These are phyloP conservation scores for Hydrochoerus hydrochaeris DNA, from an alignment of 2,113 vertebrate genomes.

Conservation along the genomic window DNA sequence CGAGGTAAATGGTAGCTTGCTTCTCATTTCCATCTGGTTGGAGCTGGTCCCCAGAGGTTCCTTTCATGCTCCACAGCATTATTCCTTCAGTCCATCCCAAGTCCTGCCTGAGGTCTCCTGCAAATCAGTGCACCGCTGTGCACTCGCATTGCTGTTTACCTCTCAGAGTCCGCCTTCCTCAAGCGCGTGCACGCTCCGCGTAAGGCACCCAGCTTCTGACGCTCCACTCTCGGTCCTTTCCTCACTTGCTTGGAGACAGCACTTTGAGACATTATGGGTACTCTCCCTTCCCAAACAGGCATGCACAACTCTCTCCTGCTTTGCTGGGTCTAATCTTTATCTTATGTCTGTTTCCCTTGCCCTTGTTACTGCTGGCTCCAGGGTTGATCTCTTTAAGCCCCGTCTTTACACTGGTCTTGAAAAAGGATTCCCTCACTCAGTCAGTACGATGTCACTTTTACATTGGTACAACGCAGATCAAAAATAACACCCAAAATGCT, in stretches of 20 bases:
- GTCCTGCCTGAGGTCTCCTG: background rate
- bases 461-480: background rate
- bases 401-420: background rate
- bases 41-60: background rate
- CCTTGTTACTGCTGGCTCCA: background rate
- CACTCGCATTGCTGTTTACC: too few relatives aligned
- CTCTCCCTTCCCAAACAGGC: background rate
- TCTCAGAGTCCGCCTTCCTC: fast-evolving
- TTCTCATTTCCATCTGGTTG: background rate
- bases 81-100: background rate
- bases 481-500: background rate
- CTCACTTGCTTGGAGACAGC: background rate
- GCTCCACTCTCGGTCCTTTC: background rate
- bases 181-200: fast-evolving
- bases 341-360: background rate
- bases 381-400: background rate
- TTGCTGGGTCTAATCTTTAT: background rate
- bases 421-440: background rate
- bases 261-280: background rate
- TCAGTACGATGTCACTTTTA: background rate
- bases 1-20: background rate
- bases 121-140: fast-evolving
- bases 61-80: background rate
- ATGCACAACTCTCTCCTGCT: background rate
- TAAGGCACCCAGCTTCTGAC: background rate